These are phyloP conservation scores for Sminthopsis crassicaudata DNA, from an alignment of 2,113 vertebrate species.

Conservation along the genomic window DNA sequence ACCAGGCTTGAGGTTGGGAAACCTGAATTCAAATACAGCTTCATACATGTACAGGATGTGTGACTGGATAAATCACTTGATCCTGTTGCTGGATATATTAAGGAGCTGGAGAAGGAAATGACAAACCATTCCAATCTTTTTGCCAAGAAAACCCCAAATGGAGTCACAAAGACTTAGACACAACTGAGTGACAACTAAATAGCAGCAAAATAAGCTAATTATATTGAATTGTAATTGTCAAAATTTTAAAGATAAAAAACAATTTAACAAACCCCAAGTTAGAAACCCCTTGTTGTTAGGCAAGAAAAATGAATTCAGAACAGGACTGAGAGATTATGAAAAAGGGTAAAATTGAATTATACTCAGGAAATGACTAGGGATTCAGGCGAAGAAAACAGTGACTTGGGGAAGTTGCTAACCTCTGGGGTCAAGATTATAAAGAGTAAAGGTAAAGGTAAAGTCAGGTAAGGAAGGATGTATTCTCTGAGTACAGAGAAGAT, in stretches of 20 bases:
- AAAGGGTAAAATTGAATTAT: not conserved
- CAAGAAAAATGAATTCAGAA: not conserved
- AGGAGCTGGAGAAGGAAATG: no score
- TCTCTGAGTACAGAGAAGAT: not conserved
- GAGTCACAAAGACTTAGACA: no score
- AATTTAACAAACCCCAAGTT: not conserved
- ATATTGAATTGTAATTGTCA: not conserved
- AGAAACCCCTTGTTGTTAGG: not conserved
- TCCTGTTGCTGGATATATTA: no score
- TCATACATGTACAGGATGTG: no score
- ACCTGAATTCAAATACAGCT: not conserved
- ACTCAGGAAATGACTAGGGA: not conserved
- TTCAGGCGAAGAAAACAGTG: not conserved
- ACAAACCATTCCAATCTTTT: no score
- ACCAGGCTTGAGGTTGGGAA: not conserved
- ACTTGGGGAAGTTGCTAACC: not conserved
- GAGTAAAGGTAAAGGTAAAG: not conserved
- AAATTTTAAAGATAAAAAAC: not conserved
- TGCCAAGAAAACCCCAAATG: no score
- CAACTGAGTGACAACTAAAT: no score
- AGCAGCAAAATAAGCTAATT: not conserved
- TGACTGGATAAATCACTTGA: no score
- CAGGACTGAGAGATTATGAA: not conserved
- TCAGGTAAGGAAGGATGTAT: not conserved
- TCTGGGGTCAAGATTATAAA: not conserved